Base-by-base conservation (phyloP, 2,888 invertebrate species). In the Hypselothyrea guttata region DNA sequence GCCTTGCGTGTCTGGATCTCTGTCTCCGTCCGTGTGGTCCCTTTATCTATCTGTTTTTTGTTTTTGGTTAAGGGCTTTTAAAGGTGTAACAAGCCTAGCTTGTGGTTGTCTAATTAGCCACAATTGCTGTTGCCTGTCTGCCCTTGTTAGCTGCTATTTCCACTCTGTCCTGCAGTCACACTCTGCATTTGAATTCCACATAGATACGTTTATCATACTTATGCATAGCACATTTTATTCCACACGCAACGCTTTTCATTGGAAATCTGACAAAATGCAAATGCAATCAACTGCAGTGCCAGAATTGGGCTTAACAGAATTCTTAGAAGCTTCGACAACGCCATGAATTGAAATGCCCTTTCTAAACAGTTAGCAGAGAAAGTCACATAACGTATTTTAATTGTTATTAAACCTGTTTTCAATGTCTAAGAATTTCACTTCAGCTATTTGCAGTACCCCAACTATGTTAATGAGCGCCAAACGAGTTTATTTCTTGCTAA, bases 91-190 rank as follows among this genome's bases (percentile, higher is more conserved):
- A 8, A 34, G 15, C n/a, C 35, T 33, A 46, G 38, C 77, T 71
- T 84, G 81, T 81, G 67, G 63, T 73, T 81, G 48, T 22, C 22
- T 81, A 81, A 81, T 81, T 81, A 81, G 78, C 69, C 51, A 58
- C 48, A 66, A 65, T 52, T 61, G 46, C 55, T 52, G 52, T 35
- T 37, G 40, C 16, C 71, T 79, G 84, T 79, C 83, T 62, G 61
- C 46, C 45, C 74, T 79, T 77, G 73, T 81, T 81, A 81, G 58
- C 56, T 41, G 45, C 48, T 56, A 52, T 52, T 53, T 47, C 30
- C 22, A n/a, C 18, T 16, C n/a, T 12, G 3, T 27, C 31, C 30
- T 16, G 47, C 42, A 44, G 45, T 38, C 48, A 35, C 1, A 15
- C 38, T 28, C 52, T 30, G 35, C 60, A 81, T 81, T 69, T 79